Percentiles rank a stretch among this genome's conserved stretches.
Conservation (phyloP, 2,113 vertebrate species). For the Monopterus albus region DNA sequence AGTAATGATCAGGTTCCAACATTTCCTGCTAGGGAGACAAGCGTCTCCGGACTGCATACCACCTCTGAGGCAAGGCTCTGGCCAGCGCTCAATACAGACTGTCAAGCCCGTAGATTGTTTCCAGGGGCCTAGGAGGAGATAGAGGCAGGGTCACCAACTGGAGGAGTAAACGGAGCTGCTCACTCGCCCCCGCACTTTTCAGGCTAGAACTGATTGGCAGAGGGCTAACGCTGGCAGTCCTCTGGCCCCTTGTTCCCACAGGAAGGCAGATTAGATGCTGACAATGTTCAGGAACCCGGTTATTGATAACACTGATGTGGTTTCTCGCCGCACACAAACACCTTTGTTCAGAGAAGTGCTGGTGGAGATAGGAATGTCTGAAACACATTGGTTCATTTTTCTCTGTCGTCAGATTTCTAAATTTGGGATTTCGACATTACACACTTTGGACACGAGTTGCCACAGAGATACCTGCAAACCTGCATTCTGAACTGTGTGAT, state of each 20-base stretch:
- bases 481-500: conserved; percentile 32
- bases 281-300: conserved; percentile 78
- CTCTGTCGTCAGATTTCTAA: not conserved
- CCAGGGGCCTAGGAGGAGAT: conserved; percentile 80
- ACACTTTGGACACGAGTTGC: conserved; percentile 11
- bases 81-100: conserved; percentile 73
- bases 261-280: conserved; percentile 82
- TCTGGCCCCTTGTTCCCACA: conserved; percentile 73
- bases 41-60: conserved; percentile 78
- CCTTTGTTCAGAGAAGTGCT: conserved; percentile 63
- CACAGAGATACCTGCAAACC: conserved; percentile 3
- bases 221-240: conserved; percentile 64
- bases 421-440: conserved; percentile 20
- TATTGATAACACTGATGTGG: conserved; percentile 66
- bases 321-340: conserved; percentile 65
- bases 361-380: conserved; percentile 47
- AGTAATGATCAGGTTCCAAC: conserved; percentile 82
- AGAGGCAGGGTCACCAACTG: conserved; percentile 76
- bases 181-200: conserved; percentile 72
- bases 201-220: conserved; percentile 70
- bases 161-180: conserved; percentile 72
- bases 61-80: conserved; percentile 71
- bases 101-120: conserved; percentile 81
- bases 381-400: conserved; percentile 22
- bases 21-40: conserved; percentile 83